phyloP scores from a whole-genome alignment of 2,797 vertebrate genomes.

The Rhinella marina region DNA sequence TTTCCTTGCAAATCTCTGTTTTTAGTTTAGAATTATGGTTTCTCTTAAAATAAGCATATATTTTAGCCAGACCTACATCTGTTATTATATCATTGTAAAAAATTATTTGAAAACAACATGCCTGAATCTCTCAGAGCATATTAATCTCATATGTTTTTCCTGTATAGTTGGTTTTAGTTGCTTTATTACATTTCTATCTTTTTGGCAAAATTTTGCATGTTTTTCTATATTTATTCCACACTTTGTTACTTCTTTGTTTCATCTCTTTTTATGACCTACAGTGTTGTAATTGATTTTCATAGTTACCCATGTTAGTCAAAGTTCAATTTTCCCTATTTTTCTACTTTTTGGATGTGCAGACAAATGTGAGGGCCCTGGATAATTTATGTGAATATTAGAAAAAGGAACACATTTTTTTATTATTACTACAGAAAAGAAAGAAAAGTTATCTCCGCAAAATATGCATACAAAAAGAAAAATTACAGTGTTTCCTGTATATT shows the following conservation, averaged over 20 bases:
- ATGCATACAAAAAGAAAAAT: too few species aligned
- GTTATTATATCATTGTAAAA: slow-evolving; percentile 49
- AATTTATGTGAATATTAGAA: neutral
- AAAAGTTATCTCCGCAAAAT: too few species aligned
- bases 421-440: too few species aligned
- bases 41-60: slow-evolving; percentile 23
- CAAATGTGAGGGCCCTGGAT: too few species aligned
- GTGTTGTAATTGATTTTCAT: slow-evolving; percentile 9
- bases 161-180: slow-evolving; percentile 20
- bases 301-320: slow-evolving; percentile 2
- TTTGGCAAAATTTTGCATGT: slow-evolving; percentile 1
- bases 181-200: slow-evolving; percentile 18
- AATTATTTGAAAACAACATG: slow-evolving; percentile 47
- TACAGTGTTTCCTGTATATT: too few species aligned
- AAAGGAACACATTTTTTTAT: neutral
- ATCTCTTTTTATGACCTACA: neutral
- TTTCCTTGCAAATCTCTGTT: slow-evolving; percentile 42
- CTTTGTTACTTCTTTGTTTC: slow-evolving; percentile 9
- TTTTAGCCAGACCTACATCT: slow-evolving; percentile 57
- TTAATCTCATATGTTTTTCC: slow-evolving; percentile 50
- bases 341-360: neutral
- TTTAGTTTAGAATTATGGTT: slow-evolving; percentile 40
- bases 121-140: slow-evolving; percentile 41
- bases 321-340: neutral
- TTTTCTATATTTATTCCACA: slow-evolving; percentile 17